Evolutionary conservation across 2,888 invertebrate species (phyloP).

Genomic region (Chymomyza fuscimana): DNA sequence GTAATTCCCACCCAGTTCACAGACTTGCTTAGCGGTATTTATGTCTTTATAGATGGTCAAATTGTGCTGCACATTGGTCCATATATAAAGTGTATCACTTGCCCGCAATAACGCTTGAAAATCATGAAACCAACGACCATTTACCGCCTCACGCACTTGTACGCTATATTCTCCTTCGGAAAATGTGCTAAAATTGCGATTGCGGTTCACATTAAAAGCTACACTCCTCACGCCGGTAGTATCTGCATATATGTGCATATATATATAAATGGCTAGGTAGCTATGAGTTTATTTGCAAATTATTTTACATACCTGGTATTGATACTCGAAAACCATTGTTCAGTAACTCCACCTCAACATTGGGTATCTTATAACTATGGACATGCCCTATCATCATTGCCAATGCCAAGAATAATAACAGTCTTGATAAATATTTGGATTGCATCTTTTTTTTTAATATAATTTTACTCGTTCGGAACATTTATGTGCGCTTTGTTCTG

Average conservation of each 20-base stretch:
- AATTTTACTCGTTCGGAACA: background rate
- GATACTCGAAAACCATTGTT: constrained; percentile 68
- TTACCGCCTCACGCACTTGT: constrained; percentile 79
- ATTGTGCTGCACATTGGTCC: constrained; percentile 82
- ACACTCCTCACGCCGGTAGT: constrained; percentile 81
- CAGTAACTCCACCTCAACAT: constrained; percentile 54
- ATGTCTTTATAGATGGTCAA: constrained; percentile 78
- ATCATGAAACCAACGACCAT: constrained; percentile 82
- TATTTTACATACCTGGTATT: constrained; percentile 63
- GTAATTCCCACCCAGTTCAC: constrained; percentile 36
- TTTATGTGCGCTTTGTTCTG: background rate
- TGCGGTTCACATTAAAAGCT: constrained; percentile 84
- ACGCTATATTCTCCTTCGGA: constrained; percentile 82
- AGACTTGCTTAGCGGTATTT: constrained; percentile 47
- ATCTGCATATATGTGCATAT: constrained; percentile 75
- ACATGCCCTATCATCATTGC: constrained; percentile 7
- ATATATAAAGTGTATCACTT: constrained; percentile 83
- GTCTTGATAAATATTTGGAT: background rate
- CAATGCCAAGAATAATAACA: constrained; percentile 12
- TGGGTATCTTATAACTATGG: constrained; percentile 57
- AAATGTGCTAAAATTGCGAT: constrained; percentile 80
- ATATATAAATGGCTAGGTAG: background rate
- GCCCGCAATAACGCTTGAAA: constrained; percentile 80
- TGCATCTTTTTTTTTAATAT: background rate
- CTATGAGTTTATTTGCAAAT: background rate